Conservation (phyloP, 92 coral and sea anemone genomes). For the Metridium senile region DNA sequence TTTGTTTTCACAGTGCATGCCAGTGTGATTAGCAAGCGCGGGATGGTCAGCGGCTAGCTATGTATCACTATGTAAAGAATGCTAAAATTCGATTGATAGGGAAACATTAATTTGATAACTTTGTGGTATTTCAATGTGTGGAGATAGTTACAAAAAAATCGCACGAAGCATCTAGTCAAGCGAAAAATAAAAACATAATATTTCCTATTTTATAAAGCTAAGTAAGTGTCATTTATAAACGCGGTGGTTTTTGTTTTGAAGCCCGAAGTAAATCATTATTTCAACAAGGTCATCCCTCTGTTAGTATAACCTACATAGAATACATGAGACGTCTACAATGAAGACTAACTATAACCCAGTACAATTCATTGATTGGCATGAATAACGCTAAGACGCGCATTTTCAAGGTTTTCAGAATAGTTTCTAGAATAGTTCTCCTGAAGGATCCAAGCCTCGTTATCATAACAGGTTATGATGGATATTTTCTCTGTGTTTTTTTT, state of each 20-base stretch:
- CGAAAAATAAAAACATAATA: not conserved
- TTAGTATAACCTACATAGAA: not conserved
- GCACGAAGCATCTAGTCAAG: not conserved
- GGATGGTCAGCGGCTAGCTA: slow-evolving; percentile 29
- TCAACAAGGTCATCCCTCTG: not conserved
- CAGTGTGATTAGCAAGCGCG: not conserved
- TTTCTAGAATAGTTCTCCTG: not conserved
- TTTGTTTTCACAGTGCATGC: not conserved
- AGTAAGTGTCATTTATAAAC: not conserved
- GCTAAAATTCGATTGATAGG: not conserved
- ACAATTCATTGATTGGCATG: not conserved
- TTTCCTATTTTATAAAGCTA: no score
- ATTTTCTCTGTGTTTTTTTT: not conserved
- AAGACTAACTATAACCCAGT: no score
- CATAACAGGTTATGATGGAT: not conserved
- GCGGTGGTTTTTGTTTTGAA: not conserved
- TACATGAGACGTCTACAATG: no score
- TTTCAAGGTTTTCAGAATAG: not conserved
- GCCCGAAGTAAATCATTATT: not conserved
- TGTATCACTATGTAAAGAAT: slow-evolving; percentile 30
- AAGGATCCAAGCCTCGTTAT: not conserved
- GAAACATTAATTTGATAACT: not conserved
- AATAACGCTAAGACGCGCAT: not conserved
- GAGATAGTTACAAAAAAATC: not conserved
- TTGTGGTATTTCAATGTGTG: not conserved